Conservation (phyloP, 2,113 vertebrate species). For the Lagenorhynchus albirostris region DNA sequence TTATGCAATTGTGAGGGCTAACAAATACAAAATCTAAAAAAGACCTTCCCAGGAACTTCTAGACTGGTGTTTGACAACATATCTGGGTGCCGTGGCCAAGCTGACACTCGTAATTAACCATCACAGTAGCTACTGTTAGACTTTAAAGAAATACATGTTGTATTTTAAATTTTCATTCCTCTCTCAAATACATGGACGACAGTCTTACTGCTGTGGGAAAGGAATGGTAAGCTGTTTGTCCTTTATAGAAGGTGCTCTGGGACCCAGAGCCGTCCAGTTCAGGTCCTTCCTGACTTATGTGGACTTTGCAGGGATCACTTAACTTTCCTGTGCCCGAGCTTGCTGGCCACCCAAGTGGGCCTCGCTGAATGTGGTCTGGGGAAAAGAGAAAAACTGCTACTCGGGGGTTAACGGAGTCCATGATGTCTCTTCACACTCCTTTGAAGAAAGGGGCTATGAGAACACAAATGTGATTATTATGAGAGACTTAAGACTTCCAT, state of each 20-base stretch:
- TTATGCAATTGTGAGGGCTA: not conserved
- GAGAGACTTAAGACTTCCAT: not conserved
- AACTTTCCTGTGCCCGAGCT: not conserved
- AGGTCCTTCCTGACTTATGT: not conserved
- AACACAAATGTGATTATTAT: not conserved
- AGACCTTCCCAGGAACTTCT: not conserved
- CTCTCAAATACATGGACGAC: not conserved
- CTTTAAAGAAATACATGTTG: not conserved
- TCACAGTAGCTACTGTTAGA: not conserved
- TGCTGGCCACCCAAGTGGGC: not conserved
- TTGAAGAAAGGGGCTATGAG: not conserved
- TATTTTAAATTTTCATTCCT: not conserved
- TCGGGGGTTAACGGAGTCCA: not conserved
- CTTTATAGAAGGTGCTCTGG: not conserved
- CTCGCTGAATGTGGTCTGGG: not conserved
- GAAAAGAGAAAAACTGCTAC: not conserved
- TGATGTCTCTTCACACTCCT: not conserved
- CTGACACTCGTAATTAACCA: not conserved
- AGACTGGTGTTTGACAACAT: not conserved
- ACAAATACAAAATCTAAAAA: not conserved
- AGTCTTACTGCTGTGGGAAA: not conserved
- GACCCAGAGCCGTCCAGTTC: not conserved
- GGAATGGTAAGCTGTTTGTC: not conserved
- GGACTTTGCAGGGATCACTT: not conserved
- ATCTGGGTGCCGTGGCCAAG: not conserved